Conservation (phyloP, 2,797 vertebrate genomes). For the Danio albolineatus region DNA sequence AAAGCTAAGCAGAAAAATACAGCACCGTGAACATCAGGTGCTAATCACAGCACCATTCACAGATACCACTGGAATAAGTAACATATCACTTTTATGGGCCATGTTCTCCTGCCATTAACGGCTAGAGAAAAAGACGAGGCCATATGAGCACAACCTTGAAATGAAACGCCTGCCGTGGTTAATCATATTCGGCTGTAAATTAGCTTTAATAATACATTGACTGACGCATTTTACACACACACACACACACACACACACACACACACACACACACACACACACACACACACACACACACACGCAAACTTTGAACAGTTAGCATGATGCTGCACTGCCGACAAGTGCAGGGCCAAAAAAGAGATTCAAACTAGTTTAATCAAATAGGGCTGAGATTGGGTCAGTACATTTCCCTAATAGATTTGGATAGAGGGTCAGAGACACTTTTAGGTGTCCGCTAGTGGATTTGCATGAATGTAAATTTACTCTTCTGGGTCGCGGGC, state of each 20-base stretch:
- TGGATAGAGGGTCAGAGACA: conserved; percentile 64
- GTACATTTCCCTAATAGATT: conserved; percentile 76
- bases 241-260: conserved; percentile 6
- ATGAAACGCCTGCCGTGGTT: conserved; percentile 70
- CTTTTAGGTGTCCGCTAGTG: conserved; percentile 65
- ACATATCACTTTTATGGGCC: conserved; percentile 71
- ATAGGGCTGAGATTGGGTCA: conserved; percentile 66
- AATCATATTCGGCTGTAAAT: conserved; percentile 72
- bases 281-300: conserved; percentile 9
- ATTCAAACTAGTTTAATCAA: conserved; percentile 68
- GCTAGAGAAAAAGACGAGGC: conserved; percentile 66
- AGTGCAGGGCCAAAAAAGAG: conserved; percentile 33
- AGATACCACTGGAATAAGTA: conserved; percentile 67
- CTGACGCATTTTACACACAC: conserved; percentile 53
- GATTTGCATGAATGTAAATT: conserved; percentile 69
- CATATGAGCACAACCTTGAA: conserved; percentile 74
- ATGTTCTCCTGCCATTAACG: conserved; percentile 68
- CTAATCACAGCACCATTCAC: conserved; percentile 67
- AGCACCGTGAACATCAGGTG: conserved; percentile 65
- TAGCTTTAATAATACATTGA: conserved; percentile 72
- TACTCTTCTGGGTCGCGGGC: conserved; percentile 60
- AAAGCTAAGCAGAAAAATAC: conserved; percentile 56
- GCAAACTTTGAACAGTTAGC: conserved; percentile 47
- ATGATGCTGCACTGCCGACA: conserved; percentile 42
- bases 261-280: conserved; percentile 4